Base-by-base conservation (phyloP, 2,113 vertebrate genomes). In the Chaetorhynchus papuensis region DNA sequence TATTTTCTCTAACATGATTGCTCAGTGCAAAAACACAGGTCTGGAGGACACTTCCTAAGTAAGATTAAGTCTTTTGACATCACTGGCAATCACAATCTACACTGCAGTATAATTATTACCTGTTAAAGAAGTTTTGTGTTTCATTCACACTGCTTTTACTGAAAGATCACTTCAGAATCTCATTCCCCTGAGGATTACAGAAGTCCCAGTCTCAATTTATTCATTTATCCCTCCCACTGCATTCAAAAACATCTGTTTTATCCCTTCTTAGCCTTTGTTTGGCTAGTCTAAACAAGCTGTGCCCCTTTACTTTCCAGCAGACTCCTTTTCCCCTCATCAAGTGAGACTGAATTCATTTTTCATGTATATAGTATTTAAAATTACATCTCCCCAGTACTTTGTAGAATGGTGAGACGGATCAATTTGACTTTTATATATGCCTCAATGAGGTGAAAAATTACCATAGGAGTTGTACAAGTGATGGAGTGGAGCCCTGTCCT, bases 391-490 rank as follows among this genome's bases (percentile, higher is more conserved):
- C 9, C 11, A 57, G 13, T 75, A 78, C 39, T 69, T 84, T 45
- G 15, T 70, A 75, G 72, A 80, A 84, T 19, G 45, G 31, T 20
- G 54, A 60, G 24, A 42, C 3, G 4, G 31, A 42, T 12, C 15
- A 35, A 15, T 30, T 15, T 50, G 37, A 35, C 35, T 52, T 60
- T 70, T 30, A 15, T 42, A 30, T 42, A 30, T 10, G 10, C 10
- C n/a, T 52, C 24, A 69, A 28, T 9, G 30, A 7, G 15, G 23
- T 49, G 53, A 39, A 57, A 68, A 68, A 57, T 49, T 41, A 47
- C 28, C n/a, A 23, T 11, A 27, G 11, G 42, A 17, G 17, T 11
- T 33, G n/a, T 21, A 26, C 13, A 8, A 0, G 1, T 31, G 17
- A 9, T 33, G n/a, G 60, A 30, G 60, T 27, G 13, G 33, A 54